Conservation (phyloP, 2,113 vertebrate species). For the Etia nguti region DNA sequence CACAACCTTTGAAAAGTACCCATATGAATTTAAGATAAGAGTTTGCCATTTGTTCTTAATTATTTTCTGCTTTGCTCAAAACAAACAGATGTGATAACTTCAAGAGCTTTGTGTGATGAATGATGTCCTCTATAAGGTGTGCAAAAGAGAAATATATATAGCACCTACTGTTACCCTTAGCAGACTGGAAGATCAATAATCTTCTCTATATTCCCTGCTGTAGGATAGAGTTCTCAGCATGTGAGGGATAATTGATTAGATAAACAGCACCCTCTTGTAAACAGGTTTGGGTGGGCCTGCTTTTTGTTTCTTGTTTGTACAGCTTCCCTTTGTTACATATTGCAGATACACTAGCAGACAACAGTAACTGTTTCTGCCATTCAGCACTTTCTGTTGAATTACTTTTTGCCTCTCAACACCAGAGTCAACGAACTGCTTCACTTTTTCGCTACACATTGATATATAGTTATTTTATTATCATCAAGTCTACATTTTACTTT, state of each 20-base stretch:
- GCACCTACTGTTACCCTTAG: not conserved
- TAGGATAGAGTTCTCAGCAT: not conserved
- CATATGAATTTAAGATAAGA: not conserved
- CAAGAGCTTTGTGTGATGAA: not conserved
- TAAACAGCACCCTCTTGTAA: not conserved
- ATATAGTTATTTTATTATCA: not conserved
- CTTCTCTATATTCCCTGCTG: not conserved
- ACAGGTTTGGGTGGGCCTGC: not conserved
- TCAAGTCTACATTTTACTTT: not conserved
- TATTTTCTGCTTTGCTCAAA: not conserved
- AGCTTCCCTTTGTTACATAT: not conserved
- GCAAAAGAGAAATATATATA: not conserved
- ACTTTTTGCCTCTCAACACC: not conserved
- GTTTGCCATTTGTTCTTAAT: not conserved
- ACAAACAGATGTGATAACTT: not conserved
- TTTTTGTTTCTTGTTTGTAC: not conserved
- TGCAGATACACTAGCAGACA: not conserved
- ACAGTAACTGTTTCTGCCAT: not conserved
- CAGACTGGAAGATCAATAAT: not conserved
- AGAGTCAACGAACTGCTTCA: not conserved
- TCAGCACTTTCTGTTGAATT: not conserved
- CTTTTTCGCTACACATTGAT: not conserved
- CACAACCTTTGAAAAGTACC: not conserved
- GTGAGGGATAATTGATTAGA: constrained; percentile 34
- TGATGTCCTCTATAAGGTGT: not conserved